Evolutionary conservation across 2,888 invertebrate genomes (phyloP).

Genomic region (Norana najaformis): DNA sequence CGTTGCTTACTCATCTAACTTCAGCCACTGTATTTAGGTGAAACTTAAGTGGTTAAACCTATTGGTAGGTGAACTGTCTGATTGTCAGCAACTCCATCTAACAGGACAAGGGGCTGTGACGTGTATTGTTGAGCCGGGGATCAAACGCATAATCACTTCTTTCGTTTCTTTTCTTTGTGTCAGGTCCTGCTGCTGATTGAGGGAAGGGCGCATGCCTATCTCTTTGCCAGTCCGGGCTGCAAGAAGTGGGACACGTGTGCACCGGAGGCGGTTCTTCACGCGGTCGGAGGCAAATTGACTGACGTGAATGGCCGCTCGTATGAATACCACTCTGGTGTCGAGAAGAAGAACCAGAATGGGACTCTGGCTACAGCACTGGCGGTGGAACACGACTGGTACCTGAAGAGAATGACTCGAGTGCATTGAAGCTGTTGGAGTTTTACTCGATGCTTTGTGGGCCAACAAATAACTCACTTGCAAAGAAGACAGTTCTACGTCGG

Average conservation of each 20-base stretch:
- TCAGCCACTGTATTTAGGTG: neutral
- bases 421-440: neutral
- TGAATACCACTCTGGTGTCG: conserved; percentile 66
- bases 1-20: no score
- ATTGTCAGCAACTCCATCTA: neutral
- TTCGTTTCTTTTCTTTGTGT: neutral
- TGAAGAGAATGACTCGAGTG: conserved; percentile 14
- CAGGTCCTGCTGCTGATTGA: conserved; percentile 86
- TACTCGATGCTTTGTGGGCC: neutral
- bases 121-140: neutral
- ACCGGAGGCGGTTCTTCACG: conserved; percentile 87
- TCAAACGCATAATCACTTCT: neutral
- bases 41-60: neutral
- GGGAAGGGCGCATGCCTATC: conserved; percentile 92
- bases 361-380: conserved; percentile 77
- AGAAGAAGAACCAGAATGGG: conserved; percentile 75
- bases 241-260: conserved; percentile 99
- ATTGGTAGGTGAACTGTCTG: neutral
- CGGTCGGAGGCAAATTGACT: conserved; percentile 85
- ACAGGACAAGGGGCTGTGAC: neutral
- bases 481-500: neutral
- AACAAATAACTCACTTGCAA: neutral
- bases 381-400: conserved; percentile 31
- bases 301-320: conserved; percentile 72
- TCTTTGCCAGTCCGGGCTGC: conserved; percentile 91